Evolutionary conservation across 2,888 invertebrate genomes (phyloP), one percentile per base, ranked within the genome.

Genomic region (Pachydiplax longipennis): DNA sequence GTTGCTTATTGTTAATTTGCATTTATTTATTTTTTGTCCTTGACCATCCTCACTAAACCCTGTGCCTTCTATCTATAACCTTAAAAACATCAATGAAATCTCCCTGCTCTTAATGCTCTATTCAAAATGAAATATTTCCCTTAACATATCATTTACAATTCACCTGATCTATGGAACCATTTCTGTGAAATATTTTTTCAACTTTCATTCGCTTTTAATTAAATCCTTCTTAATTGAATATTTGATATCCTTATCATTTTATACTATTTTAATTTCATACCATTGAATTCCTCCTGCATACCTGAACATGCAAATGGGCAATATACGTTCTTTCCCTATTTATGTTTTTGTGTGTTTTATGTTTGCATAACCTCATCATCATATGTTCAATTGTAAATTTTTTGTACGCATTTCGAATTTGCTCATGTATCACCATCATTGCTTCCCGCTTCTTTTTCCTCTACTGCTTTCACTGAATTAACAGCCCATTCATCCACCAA

Each of bases 401-500:
- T 40, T 18, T 37, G 35, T 35, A 35, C 25, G 37, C 40, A 12
- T 35, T 81, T 18, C 35, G 1, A 40, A 35, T n/a, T n/a, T 81
- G 0, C 35, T 22, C 40, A 35, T 80, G 37, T 31, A 15, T 2
- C 58, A 18, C 18, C 83, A 53, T 53, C 31, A 83, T 40, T 35
- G 83, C 83, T 35, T 87, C 15, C 73, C 13, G 31, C 53, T 53
- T 53, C 15, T 73, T 13, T 25, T 31, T 31, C 31, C 37, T 65
- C 31, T 65, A 35, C 87, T 37, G 37, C n/a, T n/a, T 87, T 5
- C 18, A 22, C 40, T 35, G 10, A 10, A 12, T 53, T 18, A 83
- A n/a, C 87, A 87, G 87, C 87, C 87, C 61, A 61, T 87, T 87
- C 87, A 94, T 80, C 93, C 93, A 91, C 94, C 95, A 94, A 94